These are phyloP conservation scores for Allygus modestus DNA, from an alignment of 2,888 invertebrate species.

Conservation along the genomic window DNA sequence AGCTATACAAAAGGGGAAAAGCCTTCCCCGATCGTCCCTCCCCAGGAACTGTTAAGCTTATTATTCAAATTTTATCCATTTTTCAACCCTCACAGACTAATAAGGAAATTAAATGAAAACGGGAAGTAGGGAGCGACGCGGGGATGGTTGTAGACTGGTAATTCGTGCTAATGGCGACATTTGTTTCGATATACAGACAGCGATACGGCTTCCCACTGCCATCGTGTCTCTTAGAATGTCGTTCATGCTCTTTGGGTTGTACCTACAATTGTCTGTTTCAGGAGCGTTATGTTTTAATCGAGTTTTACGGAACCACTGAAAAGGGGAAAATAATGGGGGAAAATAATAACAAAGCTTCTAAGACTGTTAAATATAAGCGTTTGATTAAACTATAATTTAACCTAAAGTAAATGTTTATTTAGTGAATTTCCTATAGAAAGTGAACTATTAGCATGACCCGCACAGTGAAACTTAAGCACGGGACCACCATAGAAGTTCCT, in stretches of 20 bases:
- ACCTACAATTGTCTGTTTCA: background rate
- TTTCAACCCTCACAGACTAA: slow-evolving; percentile 41
- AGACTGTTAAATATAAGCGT: no score
- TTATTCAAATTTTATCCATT: slow-evolving; percentile 21
- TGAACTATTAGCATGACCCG: no score
- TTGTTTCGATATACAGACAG: slow-evolving; percentile 16
- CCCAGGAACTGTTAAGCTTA: slow-evolving; percentile 9
- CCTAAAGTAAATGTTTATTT: no score
- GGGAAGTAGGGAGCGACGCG: slow-evolving; percentile 20
- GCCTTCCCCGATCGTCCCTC: background rate
- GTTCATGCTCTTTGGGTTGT: background rate
- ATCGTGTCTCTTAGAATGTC: background rate
- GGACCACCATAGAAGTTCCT: no score
- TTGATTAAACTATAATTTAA: no score
- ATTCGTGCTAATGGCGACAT: slow-evolving; percentile 27
- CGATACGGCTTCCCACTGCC: slow-evolving; percentile 1
- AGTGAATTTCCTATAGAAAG: no score
- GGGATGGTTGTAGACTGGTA: slow-evolving; percentile 2
- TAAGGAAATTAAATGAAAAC: slow-evolving; percentile 42
- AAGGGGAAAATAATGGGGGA: no score
- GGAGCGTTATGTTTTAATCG: background rate
- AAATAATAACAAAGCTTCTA: no score
- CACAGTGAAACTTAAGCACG: no score
- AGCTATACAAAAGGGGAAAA: background rate
- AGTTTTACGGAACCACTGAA: no score